phyloP scores from a whole-genome alignment of 2,113 vertebrate genomes.

The Spilogale gracilis region DNA sequence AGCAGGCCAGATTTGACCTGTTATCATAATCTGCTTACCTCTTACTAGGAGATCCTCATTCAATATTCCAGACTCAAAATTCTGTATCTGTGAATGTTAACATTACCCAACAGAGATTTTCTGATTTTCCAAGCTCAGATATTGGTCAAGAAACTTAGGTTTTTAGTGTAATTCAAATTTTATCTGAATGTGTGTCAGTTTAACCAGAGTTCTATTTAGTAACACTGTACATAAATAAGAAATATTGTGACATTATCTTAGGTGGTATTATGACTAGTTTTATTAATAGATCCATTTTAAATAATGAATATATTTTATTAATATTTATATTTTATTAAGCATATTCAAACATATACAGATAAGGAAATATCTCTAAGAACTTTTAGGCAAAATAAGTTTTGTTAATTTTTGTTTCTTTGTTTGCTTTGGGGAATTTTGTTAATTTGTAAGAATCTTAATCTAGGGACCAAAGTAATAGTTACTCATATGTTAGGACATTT shows the following conservation, averaged over 20 bases:
- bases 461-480: not conserved
- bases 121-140: constrained; percentile 37
- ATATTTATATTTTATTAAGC: constrained; percentile 55
- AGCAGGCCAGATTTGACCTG: not conserved
- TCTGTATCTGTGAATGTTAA: constrained; percentile 18
- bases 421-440: not conserved
- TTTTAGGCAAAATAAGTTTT: constrained; percentile 34
- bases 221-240: not conserved
- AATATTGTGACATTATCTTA: not conserved
- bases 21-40: not conserved
- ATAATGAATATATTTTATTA: constrained; percentile 58
- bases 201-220: constrained; percentile 11
- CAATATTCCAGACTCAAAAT: not conserved
- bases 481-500: not conserved
- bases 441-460: constrained; percentile 48
- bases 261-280: constrained; percentile 35
- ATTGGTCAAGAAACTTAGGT: not conserved
- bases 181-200: constrained; percentile 1
- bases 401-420: not conserved
- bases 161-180: constrained; percentile 52
- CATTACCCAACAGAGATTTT: not conserved
- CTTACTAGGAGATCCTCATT: not conserved
- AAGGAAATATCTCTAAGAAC: not conserved
- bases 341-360: not conserved
- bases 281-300: constrained; percentile 34